A percentile compares a stretch with the other conserved stretches of the same genome.
Evolutionary conservation across 2,113 vertebrate species (phyloP).

Genomic region (Vulpes ferrilata): DNA sequence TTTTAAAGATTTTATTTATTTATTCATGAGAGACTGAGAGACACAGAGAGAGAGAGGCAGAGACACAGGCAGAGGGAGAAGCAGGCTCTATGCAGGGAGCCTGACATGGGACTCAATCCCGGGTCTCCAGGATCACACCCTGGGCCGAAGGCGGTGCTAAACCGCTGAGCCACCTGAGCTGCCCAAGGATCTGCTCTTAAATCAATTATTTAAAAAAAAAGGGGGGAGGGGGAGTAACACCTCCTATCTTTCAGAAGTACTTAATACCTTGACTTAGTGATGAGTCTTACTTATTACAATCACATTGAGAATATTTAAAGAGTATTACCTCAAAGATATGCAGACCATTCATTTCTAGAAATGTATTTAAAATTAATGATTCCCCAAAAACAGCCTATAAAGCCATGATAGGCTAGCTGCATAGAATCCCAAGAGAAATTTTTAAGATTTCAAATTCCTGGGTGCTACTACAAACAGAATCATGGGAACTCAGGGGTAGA

Average conservation of each 20-base stretch:
- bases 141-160: too few species aligned
- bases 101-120: too few species aligned
- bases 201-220: neutral
- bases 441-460: neutral
- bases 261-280: neutral
- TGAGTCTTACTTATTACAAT: neutral
- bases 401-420: neutral
- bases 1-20: too few species aligned
- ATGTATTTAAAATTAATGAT: neutral
- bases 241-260: neutral
- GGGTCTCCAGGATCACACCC: too few species aligned
- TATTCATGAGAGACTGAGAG: too few species aligned
- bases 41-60: too few species aligned
- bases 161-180: too few species aligned
- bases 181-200: neutral
- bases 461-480: neutral
- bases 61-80: too few species aligned
- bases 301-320: neutral
- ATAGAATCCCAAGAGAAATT: neutral
- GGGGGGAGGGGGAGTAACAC: neutral
- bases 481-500: neutral
- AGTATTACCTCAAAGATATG: neutral
- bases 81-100: too few species aligned
- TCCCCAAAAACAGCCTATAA: neutral
- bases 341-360: neutral